Conservation (phyloP, 2,888 invertebrate species). For the Cotesia congregata region DNA sequence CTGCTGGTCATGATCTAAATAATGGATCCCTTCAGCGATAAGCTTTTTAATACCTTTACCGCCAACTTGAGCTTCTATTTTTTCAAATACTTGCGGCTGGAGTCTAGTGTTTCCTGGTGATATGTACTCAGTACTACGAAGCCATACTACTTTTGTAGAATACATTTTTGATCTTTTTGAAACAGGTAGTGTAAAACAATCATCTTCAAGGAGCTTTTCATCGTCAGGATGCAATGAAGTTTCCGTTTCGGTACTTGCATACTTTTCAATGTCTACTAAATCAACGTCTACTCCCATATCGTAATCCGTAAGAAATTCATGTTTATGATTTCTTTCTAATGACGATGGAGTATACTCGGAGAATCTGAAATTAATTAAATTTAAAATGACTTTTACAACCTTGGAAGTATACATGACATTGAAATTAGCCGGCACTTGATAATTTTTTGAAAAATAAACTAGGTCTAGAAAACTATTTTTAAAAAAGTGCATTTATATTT, state of each 20-base stretch:
- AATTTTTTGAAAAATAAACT: neutral
- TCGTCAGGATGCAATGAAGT: constrained; percentile 89
- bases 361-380: constrained; percentile 73
- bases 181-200: constrained; percentile 88
- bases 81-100: constrained; percentile 95
- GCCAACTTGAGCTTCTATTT: constrained; percentile 96
- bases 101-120: constrained; percentile 98
- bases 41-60: constrained; percentile 98
- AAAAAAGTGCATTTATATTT: neutral
- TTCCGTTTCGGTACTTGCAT: constrained; percentile 82
- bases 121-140: constrained; percentile 98
- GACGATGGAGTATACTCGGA: constrained; percentile 97
- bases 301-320: constrained; percentile 97
- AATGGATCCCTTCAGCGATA: constrained; percentile 89
- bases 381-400: neutral
- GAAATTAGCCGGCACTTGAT: neutral
- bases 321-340: constrained; percentile 93
- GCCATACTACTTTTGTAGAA: constrained; percentile 97
- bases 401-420: neutral
- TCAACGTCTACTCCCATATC: constrained; percentile 98
- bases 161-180: constrained; percentile 94
- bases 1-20: constrained; percentile 97
- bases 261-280: constrained; percentile 94
- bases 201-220: constrained; percentile 96
- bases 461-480: neutral